Evolutionary conservation across 2,113 vertebrate species (phyloP), one percentile per base, ranked within the genome.

Genomic region (Ictalurus furcatus): DNA sequence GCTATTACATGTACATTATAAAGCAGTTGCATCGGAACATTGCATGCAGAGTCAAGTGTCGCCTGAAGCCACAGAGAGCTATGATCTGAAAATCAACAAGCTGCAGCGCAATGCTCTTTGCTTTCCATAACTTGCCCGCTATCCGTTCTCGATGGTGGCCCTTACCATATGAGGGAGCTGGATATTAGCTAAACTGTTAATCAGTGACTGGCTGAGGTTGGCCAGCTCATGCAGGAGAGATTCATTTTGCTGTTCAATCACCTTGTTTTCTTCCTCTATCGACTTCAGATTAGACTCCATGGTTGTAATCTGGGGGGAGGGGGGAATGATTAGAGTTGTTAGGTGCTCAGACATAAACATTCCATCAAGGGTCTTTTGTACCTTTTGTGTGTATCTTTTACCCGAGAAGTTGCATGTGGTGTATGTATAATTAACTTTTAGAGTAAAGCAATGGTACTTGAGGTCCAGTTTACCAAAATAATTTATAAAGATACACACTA

Each of bases 261-360:
- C 98, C 96, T 99, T 99, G 96, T 99, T 99, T 96, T 99, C 98
- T 95, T 99, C 98, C 95, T 99, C 98, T 94, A 99, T 97, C 67
- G 97, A 99, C 97, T 99, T 99, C 96, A 99, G 96, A 97, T 96
- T 99, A 96, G 97, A 98, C 97, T 99, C 98, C 98, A 99, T 99
- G 88, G 98, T 99, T 90, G 98, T 99, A 92, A 99, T 99, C 98
- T 99, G 93, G 37, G 2, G 56, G 34, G 84, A 81, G 90, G 90
- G 34, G 89, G 93, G 89, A 96, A 95, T 58, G 4, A 30, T n/a
- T 2, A 52, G 2, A 67, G 21, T 14, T 19, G 67, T 82, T 74
- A 23, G 82, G 13, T 61, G 9, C 69, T 34, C 69, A 71, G 69
- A 71, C 5, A 34, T 71, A 76, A 28, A 44, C 17, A 74, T 44